Evolutionary conservation across 2,888 invertebrate genomes (phyloP).

Genomic region (Polyommatus iphigenia): DNA sequence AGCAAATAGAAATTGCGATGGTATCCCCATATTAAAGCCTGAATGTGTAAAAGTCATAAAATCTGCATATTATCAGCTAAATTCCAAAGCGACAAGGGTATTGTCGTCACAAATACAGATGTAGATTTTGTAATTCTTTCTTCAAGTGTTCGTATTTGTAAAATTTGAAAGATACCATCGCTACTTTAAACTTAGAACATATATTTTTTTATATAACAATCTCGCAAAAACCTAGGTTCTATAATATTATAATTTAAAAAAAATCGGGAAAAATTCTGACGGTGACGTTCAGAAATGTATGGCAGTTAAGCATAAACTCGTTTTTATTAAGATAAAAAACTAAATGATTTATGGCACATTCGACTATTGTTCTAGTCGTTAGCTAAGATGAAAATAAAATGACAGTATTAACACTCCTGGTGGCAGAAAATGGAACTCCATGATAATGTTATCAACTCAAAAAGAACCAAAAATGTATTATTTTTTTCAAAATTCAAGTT

Average conservation of each 20-base stretch:
- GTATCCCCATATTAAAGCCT: conserved; percentile 15
- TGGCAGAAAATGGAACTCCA: neutral
- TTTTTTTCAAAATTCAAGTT: too few species aligned
- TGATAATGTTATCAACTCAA: neutral
- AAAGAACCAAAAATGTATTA: neutral
- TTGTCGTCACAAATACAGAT: neutral
- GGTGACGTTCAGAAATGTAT: neutral
- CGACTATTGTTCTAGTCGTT: neutral
- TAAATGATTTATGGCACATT: conserved; percentile 10
- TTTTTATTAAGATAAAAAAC: neutral
- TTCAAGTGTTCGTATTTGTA: neutral
- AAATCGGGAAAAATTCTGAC: neutral
- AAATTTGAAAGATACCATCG: neutral
- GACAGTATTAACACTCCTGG: neutral
- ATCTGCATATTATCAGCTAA: neutral
- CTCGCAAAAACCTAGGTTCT: conserved; percentile 1
- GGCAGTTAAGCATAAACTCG: neutral
- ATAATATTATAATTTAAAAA: neutral
- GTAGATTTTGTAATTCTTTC: neutral
- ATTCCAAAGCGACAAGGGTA: neutral
- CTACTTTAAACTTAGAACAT: conserved; percentile 10
- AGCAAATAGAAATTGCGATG: conserved; percentile 24
- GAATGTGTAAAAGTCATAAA: neutral
- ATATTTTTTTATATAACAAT: conserved; percentile 18
- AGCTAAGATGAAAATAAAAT: neutral